Percentiles rank a stretch among this genome's conserved stretches.
phyloP scores from a whole-genome alignment of 2,888 invertebrate species.

The Augochlorella aurata region DNA sequence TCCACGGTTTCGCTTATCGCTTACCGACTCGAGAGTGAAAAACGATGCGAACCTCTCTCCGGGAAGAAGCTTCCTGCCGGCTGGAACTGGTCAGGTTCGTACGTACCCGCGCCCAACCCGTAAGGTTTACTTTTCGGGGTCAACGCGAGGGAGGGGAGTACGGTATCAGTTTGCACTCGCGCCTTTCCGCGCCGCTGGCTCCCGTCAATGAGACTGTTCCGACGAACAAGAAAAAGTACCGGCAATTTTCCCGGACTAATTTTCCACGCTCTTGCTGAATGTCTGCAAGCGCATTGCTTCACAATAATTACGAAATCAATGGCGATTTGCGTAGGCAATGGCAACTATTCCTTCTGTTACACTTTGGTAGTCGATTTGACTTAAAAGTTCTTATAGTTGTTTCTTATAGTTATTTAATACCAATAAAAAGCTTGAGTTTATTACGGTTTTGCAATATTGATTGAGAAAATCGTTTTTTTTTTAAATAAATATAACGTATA shows the following conservation, averaged over 20 bases:
- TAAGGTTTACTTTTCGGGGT: constrained; percentile 31
- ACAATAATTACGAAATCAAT: no score
- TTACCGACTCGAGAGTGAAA: constrained; percentile 47
- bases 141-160: background rate
- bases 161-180: background rate
- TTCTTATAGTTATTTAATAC: no score
- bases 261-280: background rate
- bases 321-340: no score
- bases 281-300: no score
- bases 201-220: background rate
- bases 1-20: constrained; percentile 40
- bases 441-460: no score
- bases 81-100: background rate
- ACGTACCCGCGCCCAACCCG: constrained; percentile 4
- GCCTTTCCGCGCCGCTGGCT: background rate
- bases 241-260: background rate
- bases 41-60: constrained; percentile 46
- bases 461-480: no score
- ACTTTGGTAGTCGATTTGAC: no score
- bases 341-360: no score
- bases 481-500: no score
- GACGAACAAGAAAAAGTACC: background rate
- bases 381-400: no score
- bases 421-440: no score
- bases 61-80: constrained; percentile 23